Evolutionary conservation across 2,888 invertebrate genomes (phyloP).

Genomic region (Eristalis intricaria): DNA sequence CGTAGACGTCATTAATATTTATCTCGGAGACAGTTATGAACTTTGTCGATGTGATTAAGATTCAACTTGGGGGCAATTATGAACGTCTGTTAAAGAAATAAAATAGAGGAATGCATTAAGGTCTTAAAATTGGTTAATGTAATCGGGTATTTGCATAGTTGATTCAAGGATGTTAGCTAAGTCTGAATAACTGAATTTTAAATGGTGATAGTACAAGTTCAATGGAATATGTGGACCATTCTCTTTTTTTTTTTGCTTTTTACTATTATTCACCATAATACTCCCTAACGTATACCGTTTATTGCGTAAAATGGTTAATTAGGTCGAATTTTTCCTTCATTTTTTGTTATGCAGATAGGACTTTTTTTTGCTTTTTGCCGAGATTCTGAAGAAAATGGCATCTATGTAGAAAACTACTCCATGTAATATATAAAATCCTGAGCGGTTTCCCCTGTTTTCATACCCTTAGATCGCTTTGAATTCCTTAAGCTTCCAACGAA

Average conservation of each 20-base stretch:
- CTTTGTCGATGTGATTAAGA: background rate
- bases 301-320: too few species aligned
- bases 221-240: background rate
- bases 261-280: background rate
- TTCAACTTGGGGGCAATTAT: background rate
- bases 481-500: too few species aligned
- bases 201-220: background rate
- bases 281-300: too few species aligned
- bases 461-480: too few species aligned
- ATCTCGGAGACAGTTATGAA: background rate
- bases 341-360: too few species aligned
- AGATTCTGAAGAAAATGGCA: too few species aligned
- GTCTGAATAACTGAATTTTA: background rate
- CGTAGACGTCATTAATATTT: background rate
- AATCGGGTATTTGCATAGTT: conserved; percentile 17
- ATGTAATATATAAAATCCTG: too few species aligned
- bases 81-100: background rate
- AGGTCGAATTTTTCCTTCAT: too few species aligned
- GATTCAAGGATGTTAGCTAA: conserved; percentile 1
- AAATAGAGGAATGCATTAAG: background rate
- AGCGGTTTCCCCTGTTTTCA: too few species aligned
- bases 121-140: background rate
- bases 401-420: too few species aligned
- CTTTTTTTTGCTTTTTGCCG: too few species aligned
- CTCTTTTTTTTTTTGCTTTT: background rate